Conservation (phyloP, 2,888 invertebrate genomes). For the Noctua pronuba region DNA sequence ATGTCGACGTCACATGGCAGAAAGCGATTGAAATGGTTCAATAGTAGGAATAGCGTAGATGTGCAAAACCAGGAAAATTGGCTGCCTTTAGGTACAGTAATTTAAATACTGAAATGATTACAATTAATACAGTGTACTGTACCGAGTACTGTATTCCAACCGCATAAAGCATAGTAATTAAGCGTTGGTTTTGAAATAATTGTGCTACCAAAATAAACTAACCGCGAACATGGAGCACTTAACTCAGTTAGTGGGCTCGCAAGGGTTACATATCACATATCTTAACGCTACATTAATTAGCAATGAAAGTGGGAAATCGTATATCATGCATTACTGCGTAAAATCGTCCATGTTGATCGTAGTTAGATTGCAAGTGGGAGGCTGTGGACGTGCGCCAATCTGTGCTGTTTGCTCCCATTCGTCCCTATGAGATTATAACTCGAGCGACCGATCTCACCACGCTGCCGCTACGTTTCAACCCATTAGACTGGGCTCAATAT, state of each 20-base stretch:
- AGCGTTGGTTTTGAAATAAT: slow-evolving; percentile 52
- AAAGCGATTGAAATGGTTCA: slow-evolving; percentile 42
- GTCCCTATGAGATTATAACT: slow-evolving; percentile 62
- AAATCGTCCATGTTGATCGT: slow-evolving; percentile 59
- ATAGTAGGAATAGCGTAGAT: slow-evolving; percentile 14
- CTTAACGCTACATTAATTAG: slow-evolving; percentile 76
- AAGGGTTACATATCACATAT: slow-evolving; percentile 62
- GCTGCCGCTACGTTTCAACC: slow-evolving; percentile 56
- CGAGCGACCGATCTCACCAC: slow-evolving; percentile 44
- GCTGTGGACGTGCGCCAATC: slow-evolving; percentile 65
- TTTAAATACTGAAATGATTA: slow-evolving; percentile 17
- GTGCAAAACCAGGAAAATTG: slow-evolving; percentile 14
- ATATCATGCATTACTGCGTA: slow-evolving; percentile 65
- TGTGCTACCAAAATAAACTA: slow-evolving; percentile 43
- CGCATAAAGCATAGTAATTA: slow-evolving; percentile 43
- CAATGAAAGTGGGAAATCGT: slow-evolving; percentile 51
- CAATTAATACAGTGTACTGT: background rate
- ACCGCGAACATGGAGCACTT: slow-evolving; percentile 46
- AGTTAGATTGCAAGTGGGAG: slow-evolving; percentile 65
- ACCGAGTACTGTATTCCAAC: slow-evolving; percentile 2
- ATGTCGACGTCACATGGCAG: slow-evolving; percentile 40
- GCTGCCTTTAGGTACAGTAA: background rate
- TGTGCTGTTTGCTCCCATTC: slow-evolving; percentile 60
- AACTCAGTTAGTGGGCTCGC: slow-evolving; percentile 43
- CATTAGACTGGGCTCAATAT: slow-evolving; percentile 68